Base-by-base conservation (phyloP, 2,797 vertebrate genomes). In the Nannoperca obscura region DNA sequence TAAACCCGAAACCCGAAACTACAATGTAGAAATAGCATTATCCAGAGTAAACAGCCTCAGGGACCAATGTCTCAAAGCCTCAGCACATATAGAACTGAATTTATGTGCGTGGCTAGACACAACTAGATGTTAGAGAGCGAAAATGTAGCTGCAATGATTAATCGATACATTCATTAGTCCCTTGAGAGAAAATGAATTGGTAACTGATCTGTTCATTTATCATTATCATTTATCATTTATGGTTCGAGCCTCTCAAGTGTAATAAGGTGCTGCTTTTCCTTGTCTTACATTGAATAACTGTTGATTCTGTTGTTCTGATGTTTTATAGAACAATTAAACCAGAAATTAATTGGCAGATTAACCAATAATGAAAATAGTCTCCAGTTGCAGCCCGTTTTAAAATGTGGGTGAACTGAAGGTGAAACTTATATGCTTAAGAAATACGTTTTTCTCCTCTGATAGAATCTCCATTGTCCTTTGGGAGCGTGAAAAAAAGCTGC, bases 401-500 rank as follows among this genome's bases (percentile, higher is more conserved):
- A 54, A 36, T 38, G 7, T 4, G 22, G 7, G 5, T 22, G 50
- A 81, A 60, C 10, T 50, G 9, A 57, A 50, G 20, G 27, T 1
- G 1, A 49, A 50, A 27, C 12, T 2, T 44, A 30, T 32, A n/a
- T 13, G 2, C 15, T 63, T 47, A 46, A 7, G 38, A 79, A 71
- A 62, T 0, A 73, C 19, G 5, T 15, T 50, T 72, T 66, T 63
- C 17, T 63, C 34, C 32, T 42, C 6, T 38, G 42, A 6, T 63
- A 22, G 7, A 71, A 34, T 50, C 19, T 74, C 34, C n/a, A 50
- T 62, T 66, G 24, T 22, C 62, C 40, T 70, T 72, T 36, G 47
- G 34, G 63, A 74, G 58, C 63, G 63, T 61, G 27, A 62, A 79
- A 38, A 74, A 82, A 84, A 90, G 70, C 74, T 79, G 82, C 79